Evolutionary conservation across 2,797 vertebrate species (phyloP), one percentile per base, ranked within the genome.

Genomic region (Sebastiscus tertius): DNA sequence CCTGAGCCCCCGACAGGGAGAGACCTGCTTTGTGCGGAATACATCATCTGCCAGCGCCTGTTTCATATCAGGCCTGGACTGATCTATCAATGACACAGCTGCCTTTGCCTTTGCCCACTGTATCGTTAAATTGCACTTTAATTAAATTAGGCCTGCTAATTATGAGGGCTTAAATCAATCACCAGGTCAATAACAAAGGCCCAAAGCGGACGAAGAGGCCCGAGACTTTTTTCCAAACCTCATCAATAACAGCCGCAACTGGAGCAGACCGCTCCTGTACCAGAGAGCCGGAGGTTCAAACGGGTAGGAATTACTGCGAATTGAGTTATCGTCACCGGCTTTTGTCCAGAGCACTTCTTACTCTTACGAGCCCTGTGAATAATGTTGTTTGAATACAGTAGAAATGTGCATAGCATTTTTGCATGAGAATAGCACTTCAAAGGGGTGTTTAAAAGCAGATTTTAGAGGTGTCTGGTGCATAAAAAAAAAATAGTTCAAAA

Each of bases 141-240:
- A 96, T 96, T 95, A 92, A 95, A 96, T 96, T 95, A 95, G 94
- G 90, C 86, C 83, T 76, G 94, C 94, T 96, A 96, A 96, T 96
- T 96, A 95, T 95, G 95, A 96, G 89, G 89, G 86, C 91, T 94
- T 95, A 95, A 96, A 96, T 96, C 95, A 95, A 96, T 96, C 95
- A 96, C 90, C 87, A 77, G 93, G 93, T 95, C 94, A 95, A 96
- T 96, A 95, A 93, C 90, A 88, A 90, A 93, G 91, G 90, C 91
- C 90, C 90, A 92, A 94, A 93, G 91, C 82, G 52, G 83, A 87
- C 75, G 39, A 90, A 92, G 92, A 90, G 82, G 71, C 84, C 67
- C 67, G 20, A 85, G 89, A 90, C 84, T 85, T 92, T 42, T 90
- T 85, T 79, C 80, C 76, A 89, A 91, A 91, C 85, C 87, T 94